A percentile compares a stretch with the other conserved stretches of the same genome.
phyloP scores from a whole-genome alignment of 2,113 vertebrate genomes.

The Nestor notabilis region DNA sequence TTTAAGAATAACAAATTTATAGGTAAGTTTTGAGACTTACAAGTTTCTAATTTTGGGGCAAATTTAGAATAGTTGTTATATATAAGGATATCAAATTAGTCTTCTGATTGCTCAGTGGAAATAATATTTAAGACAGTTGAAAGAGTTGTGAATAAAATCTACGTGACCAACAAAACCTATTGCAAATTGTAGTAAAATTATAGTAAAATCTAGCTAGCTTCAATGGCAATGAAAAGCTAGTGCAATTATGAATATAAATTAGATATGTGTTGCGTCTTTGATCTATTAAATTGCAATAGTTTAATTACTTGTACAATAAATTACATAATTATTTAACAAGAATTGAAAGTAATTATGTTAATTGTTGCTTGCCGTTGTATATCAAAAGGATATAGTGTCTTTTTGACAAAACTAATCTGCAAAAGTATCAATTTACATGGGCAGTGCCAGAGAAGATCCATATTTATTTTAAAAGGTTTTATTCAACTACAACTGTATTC shows the following conservation, averaged over 20 bases:
- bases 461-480: background rate
- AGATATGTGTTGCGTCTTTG: background rate
- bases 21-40: background rate
- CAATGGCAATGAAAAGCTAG: background rate
- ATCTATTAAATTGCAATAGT: conserved; percentile 25
- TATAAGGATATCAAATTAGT: background rate
- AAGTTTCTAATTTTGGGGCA: background rate
- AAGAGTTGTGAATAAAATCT: background rate
- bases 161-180: background rate
- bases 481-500: background rate
- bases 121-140: background rate
- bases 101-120: background rate
- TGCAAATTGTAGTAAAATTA: background rate
- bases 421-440: background rate
- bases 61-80: background rate
- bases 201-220: background rate
- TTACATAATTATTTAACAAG: conserved; percentile 25
- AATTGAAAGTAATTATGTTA: conserved; percentile 36
- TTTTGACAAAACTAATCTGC: conserved; percentile 1
- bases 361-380: background rate
- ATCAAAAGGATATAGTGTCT: background rate
- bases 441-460: background rate
- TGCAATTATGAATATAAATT: background rate
- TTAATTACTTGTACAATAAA: conserved; percentile 51
- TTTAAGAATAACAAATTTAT: background rate